A percentile compares a stretch with the other conserved stretches of the same genome.
Evolutionary conservation across 1,140 invertebrate genomes (phyloP).

Genomic region (Pseudachorutes palmiensis): DNA sequence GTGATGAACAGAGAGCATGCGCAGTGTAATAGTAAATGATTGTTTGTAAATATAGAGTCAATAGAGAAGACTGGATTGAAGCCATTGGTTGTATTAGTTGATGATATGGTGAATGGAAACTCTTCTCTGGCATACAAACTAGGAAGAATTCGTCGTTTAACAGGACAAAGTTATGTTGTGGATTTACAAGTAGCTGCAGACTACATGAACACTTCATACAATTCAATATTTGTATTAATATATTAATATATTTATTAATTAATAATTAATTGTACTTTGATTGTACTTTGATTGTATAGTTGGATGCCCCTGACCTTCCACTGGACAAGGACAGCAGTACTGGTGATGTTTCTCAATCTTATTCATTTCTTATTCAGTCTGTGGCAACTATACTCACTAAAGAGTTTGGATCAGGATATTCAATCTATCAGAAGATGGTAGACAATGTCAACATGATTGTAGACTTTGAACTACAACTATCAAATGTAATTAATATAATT

Average conservation of each 20-base stretch:
- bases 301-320: constrained; percentile 33
- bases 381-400: background rate
- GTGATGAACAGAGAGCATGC: background rate
- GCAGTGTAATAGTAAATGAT: constrained; percentile 7
- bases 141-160: constrained; percentile 26
- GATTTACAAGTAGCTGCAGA: constrained; percentile 25
- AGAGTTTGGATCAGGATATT: background rate
- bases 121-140: constrained; percentile 21
- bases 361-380: background rate
- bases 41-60: constrained; percentile 15
- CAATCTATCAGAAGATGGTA: background rate
- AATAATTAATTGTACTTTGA: background rate
- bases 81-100: constrained; percentile 25
- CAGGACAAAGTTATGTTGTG: constrained; percentile 33
- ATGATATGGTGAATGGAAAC: constrained; percentile 16
- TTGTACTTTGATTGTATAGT: constrained; percentile 11
- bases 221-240: constrained; percentile 31
- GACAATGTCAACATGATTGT: constrained; percentile 1
- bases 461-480: background rate
- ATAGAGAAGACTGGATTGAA: constrained; percentile 27
- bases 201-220: constrained; percentile 26
- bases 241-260: background rate
- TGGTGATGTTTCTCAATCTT: background rate
- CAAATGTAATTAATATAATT: background rate
- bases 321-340: constrained; percentile 9